Base-by-base conservation (phyloP, 2,888 invertebrate species). In the Standfussiana lucernea region DNA sequence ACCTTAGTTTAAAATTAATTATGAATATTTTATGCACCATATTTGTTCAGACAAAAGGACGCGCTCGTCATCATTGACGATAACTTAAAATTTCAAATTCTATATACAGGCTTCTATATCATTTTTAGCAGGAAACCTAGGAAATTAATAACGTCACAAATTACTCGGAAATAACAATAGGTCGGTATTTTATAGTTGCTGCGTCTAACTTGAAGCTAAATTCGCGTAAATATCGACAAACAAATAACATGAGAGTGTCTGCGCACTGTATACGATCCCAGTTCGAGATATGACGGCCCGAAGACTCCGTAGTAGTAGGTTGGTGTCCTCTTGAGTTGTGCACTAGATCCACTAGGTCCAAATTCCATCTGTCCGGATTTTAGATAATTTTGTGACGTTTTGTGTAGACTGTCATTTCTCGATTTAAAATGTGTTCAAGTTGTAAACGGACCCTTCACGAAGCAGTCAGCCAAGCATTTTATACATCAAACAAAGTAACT, bases 301-400 rank as follows among this genome's bases (percentile, higher is more conserved):
- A 50, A 50, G n/a, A 53, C 50, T 53, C 50, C 50, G 50, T 53
- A 53, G n/a, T n/a, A n/a, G n/a, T n/a, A n/a, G n/a, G n/a, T n/a
- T n/a, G n/a, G n/a, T n/a, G n/a, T n/a, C n/a, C n/a, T n/a, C n/a
- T n/a, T n/a, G n/a, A n/a, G 24, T 50, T 24, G 1, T 50, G 24
- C 50, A 47, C 24, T 50, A 50, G 50, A 50, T 24, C 2, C 24
- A 50, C 24, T 50, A 50, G 50, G 50, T 24, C 24, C 10, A 24
- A 24, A 50, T 50, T 24, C 50, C 6, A 3, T 50, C 10, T 24
- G 8, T 50, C 10, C 50, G 8, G 50, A 50, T 50, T 50, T 50
- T 10, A 50, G 8, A 50, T 10, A 2, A 50, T 50, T 50, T 47
- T 8, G 47, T 47, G 24, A 47, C 21, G 47, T 7, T 47, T 47